Evolutionary conservation across 2,888 invertebrate species (phyloP).

Genomic region (Diarsia dahlii): DNA sequence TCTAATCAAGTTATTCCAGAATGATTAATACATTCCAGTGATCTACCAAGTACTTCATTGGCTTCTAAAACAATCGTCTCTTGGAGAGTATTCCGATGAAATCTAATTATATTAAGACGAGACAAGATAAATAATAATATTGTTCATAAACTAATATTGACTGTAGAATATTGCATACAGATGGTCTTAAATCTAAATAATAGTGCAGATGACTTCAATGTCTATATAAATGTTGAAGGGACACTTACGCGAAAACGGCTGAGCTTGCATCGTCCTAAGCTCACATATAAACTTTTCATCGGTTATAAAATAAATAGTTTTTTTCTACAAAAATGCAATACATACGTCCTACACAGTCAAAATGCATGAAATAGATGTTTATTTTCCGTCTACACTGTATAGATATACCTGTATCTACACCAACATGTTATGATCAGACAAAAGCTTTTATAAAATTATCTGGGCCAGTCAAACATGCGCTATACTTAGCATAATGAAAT

Average conservation of each 20-base stretch:
- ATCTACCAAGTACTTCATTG: conserved; percentile 5
- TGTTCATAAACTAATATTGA: background rate
- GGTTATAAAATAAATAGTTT: too few species aligned
- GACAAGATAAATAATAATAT: background rate
- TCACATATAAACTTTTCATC: too few species aligned
- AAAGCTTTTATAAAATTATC: conserved; percentile 26
- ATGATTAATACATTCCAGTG: background rate
- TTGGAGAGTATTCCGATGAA: background rate
- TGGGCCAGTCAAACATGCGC: conserved; percentile 11
- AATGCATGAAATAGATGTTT: too few species aligned
- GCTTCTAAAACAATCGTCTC: conserved; percentile 1
- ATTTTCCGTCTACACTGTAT: too few species aligned
- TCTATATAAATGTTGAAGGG: too few species aligned
- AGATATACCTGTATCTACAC: background rate
- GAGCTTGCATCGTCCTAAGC: too few species aligned
- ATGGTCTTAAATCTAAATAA: background rate
- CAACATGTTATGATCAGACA: background rate
- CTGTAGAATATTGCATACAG: background rate
- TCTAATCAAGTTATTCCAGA: conserved; percentile 9
- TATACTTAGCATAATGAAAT: conserved; percentile 59
- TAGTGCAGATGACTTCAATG: background rate
- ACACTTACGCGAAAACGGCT: too few species aligned
- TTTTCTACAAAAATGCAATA: too few species aligned
- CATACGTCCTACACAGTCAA: too few species aligned
- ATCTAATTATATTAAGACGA: too few species aligned